phyloP scores from a whole-genome alignment of 2,797 vertebrate genomes.

The Sitta carolinensis region DNA sequence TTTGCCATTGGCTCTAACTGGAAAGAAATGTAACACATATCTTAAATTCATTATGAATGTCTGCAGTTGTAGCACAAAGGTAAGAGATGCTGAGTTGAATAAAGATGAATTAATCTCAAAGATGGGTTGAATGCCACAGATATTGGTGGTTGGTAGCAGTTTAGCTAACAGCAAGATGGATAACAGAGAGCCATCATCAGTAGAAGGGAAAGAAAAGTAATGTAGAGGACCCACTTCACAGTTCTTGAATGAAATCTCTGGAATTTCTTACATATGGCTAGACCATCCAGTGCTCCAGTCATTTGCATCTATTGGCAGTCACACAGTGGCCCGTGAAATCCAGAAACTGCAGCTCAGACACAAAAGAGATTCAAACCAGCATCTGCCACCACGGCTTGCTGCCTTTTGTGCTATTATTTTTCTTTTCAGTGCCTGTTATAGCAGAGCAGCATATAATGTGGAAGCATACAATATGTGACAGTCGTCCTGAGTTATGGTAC shows the following conservation, averaged over 20 bases:
- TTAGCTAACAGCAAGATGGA: not conserved
- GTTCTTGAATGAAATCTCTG: not conserved
- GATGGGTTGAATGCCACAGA: not conserved
- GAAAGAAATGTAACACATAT: not conserved
- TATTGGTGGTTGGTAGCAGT: not conserved
- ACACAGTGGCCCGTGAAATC: not conserved
- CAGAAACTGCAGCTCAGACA: not conserved
- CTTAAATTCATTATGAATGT: not conserved
- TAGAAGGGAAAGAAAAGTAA: not conserved
- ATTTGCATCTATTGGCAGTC: not conserved
- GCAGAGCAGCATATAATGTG: not conserved
- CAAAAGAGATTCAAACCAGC: not conserved
- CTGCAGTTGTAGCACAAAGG: not conserved
- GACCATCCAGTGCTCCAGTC: not conserved
- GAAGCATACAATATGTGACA: not conserved
- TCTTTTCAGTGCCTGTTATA: not conserved
- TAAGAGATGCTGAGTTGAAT: not conserved
- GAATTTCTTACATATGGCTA: not conserved
- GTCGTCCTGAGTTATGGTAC: conserved; percentile 31
- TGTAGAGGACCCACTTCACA: not conserved
- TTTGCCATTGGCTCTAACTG: not conserved
- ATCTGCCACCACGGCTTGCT: fast-evolving
- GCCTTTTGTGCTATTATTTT: not conserved
- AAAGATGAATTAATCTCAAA: not conserved
- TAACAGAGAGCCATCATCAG: not conserved